Evolutionary conservation across 92 coral and sea anemone genomes (phyloP).

Genomic region (Paramuricea clavata): DNA sequence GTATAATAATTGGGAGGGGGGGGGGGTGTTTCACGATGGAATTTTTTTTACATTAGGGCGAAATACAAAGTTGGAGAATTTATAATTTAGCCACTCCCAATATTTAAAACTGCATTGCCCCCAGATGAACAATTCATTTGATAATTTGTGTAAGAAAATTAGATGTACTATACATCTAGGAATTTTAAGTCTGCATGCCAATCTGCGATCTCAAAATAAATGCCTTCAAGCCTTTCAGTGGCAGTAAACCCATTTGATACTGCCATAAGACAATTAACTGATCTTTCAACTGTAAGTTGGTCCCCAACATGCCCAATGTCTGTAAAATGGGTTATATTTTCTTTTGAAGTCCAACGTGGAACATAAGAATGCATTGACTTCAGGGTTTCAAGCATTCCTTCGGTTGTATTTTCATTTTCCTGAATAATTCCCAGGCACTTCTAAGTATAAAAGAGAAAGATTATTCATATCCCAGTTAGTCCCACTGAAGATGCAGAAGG

Average conservation of each 20-base stretch:
- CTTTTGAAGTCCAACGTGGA: conserved; percentile 1
- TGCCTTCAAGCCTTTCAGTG: not conserved
- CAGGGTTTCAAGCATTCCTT: conserved; percentile 46
- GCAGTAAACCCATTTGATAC: conserved; percentile 12
- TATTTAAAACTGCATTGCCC: not conserved
- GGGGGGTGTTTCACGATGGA: too few species aligned
- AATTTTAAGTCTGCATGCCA: not conserved
- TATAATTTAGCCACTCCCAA: not conserved
- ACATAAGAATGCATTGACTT: conserved; percentile 53
- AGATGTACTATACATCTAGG: not conserved
- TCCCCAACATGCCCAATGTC: conserved; percentile 59
- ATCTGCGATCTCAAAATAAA: too few species aligned
- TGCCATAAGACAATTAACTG: conserved; percentile 45
- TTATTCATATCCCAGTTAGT: too few species aligned
- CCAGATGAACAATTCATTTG: not conserved
- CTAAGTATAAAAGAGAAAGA: not conserved
- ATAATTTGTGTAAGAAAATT: too few species aligned
- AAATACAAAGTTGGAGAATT: too few species aligned
- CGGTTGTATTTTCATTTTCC: conserved; percentile 60
- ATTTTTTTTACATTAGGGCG: too few species aligned
- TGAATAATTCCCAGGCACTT: conserved; percentile 7
- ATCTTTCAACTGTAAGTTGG: conserved; percentile 57
- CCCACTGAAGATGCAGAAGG: too few species aligned
- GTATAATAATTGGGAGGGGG: too few species aligned
- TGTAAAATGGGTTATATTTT: conserved; percentile 8